A percentile compares a stretch with the other conserved stretches of the same genome.
phyloP scores from a whole-genome alignment of 2,888 invertebrate species.

The Aspidiotus rigidus region DNA sequence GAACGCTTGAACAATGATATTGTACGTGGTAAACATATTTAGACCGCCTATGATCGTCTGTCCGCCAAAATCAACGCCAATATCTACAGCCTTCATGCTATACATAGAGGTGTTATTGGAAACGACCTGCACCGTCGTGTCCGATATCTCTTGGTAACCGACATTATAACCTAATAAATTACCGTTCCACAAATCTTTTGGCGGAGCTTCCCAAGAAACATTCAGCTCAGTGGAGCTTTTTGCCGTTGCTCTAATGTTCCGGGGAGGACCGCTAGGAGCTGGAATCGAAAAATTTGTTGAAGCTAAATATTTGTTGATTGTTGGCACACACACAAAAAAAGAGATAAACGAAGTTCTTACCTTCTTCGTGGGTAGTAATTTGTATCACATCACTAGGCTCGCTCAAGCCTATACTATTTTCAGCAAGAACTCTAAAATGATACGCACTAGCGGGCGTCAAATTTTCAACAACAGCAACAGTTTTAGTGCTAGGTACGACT shows the following conservation, averaged over 20 bases:
- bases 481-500: slow-evolving; percentile 71
- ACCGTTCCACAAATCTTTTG: slow-evolving; percentile 77
- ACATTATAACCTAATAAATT: slow-evolving; percentile 79
- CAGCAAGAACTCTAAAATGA: slow-evolving; percentile 78
- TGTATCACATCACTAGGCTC: slow-evolving; percentile 77
- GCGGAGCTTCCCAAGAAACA: slow-evolving; percentile 79
- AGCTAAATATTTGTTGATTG: not conserved
- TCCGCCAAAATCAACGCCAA: slow-evolving; percentile 59
- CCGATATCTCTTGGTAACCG: slow-evolving; percentile 62
- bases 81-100: slow-evolving; percentile 66
- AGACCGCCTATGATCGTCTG: slow-evolving; percentile 60
- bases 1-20: slow-evolving; percentile 75
- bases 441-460: slow-evolving; percentile 79
- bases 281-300: slow-evolving; percentile 13
- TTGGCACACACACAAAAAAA: not conserved
- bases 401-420: slow-evolving; percentile 78
- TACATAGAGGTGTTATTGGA: slow-evolving; percentile 45
- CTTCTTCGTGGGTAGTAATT: slow-evolving; percentile 76
- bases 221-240: slow-evolving; percentile 76
- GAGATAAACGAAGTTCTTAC: slow-evolving; percentile 42
- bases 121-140: slow-evolving; percentile 38
- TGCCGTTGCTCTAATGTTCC: slow-evolving; percentile 71
- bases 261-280: slow-evolving; percentile 66
- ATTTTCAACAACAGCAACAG: slow-evolving; percentile 67
- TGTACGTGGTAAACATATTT: slow-evolving; percentile 69